phyloP scores from a whole-genome alignment of 2,797 vertebrate genomes.

The Lacerta agilis region DNA sequence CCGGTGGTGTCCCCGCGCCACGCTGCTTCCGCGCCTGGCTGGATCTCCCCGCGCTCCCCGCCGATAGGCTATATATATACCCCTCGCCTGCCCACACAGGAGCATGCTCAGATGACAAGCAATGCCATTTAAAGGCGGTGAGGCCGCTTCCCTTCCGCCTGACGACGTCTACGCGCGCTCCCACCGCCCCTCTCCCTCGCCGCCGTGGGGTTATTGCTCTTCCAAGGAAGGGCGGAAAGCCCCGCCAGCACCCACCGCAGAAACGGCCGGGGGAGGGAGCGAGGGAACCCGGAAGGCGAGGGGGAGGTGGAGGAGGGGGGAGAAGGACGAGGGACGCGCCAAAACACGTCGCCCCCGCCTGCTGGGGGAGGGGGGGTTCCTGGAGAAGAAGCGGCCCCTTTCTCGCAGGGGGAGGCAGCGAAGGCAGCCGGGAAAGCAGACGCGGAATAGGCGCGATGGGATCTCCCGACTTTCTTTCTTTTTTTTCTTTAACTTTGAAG shows the following conservation, averaged over 20 bases:
- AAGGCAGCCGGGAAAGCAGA: not conserved
- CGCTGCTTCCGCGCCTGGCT: not conserved
- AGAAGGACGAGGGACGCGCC: not conserved
- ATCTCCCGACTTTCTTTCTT: not conserved
- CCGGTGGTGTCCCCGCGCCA: not conserved
- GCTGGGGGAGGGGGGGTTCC: not conserved
- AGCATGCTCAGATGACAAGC: slow-evolving; percentile 74
- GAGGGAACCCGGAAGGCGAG: not conserved
- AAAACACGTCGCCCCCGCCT: not conserved
- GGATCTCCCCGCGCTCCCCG: not conserved
- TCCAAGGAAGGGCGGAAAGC: not conserved
- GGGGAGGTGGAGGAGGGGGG: not conserved
- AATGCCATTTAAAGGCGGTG: slow-evolving; percentile 72
- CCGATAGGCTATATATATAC: slow-evolving; percentile 75
- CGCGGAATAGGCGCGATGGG: not conserved
- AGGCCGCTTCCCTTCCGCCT: slow-evolving; percentile 70
- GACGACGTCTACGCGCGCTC: slow-evolving; percentile 40
- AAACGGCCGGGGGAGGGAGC: not conserved
- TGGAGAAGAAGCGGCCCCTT: not conserved
- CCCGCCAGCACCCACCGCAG: not conserved
- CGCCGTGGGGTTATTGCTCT: not conserved
- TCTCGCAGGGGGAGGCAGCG: accelerated
- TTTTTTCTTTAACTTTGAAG: not conserved
- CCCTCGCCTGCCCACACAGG: slow-evolving; percentile 69
- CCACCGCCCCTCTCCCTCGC: slow-evolving; percentile 11